Evolutionary conservation across 2,888 invertebrate genomes (phyloP).

Genomic region (Drosophila paranaensis): DNA sequence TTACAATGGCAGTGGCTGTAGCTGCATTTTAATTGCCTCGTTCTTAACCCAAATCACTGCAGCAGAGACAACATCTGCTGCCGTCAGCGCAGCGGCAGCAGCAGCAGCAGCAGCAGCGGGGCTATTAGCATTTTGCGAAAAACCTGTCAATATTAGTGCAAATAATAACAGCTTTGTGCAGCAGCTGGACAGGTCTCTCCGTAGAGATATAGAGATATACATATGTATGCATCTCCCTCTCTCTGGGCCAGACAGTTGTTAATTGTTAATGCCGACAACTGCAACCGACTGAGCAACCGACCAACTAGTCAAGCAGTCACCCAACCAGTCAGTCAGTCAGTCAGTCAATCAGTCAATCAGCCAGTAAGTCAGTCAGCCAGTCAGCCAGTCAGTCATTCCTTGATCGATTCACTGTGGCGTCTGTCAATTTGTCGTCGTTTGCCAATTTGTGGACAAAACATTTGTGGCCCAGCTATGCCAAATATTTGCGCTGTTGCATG

Average conservation of each 20-base stretch:
- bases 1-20: constrained; percentile 63
- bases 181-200: constrained; percentile 24
- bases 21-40: constrained; percentile 77
- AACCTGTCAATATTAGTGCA: constrained; percentile 82
- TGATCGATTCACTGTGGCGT: constrained; percentile 48
- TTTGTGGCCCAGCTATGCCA: constrained; percentile 74
- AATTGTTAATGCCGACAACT: constrained; percentile 78
- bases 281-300: constrained; percentile 50
- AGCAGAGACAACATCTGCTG: constrained; percentile 48
- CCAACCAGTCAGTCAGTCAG: constrained; percentile 32
- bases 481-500: constrained; percentile 65
- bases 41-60: constrained; percentile 83
- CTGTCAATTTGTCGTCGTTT: constrained; percentile 63
- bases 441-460: constrained; percentile 57
- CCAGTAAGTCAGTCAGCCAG: constrained; percentile 26
- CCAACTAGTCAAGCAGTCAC: constrained; percentile 27
- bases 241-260: constrained; percentile 51
- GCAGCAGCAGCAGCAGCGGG: constrained; percentile 12
- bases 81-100: constrained; percentile 2
- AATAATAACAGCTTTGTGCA: constrained; percentile 78
- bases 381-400: constrained; percentile 27
- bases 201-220: neutral
- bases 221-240: neutral
- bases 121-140: constrained; percentile 74
- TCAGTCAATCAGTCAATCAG: constrained; percentile 28